Base-by-base conservation (phyloP, 2,888 invertebrate species). In the Pantelozetes paolii region DNA sequence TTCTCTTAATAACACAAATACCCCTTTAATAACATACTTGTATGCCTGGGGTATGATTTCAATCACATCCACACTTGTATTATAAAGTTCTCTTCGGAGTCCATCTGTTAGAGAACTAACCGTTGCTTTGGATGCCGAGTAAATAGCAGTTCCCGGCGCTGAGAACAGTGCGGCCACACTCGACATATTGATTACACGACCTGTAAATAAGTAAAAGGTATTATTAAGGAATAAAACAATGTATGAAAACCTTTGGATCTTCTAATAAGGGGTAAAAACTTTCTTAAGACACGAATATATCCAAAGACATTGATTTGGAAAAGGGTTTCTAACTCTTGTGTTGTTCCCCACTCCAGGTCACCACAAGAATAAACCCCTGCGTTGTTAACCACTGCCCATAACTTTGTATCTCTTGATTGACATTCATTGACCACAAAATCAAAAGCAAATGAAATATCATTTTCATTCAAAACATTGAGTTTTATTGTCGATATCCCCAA, bases 131-230 rank as follows among this genome's bases (percentile, higher is more conserved):
- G 59, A 26, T 30, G 30, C 30, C n/a, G 59, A 59, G 18, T 59
- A 59, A 1, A 32, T 32, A n/a, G 30, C 13, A 6, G 59, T 59
- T 59, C 59, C 59, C 3, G 59, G 59, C 3, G 59, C 59, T 32
- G 59, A 30, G 59, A 59, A 59, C 9, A 59, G 30, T 6, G 59
- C 28, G 28, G 59, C 59, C 30, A 59, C 59, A 59, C 72, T 72
- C 20, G 72, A 62, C 18, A 72, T 30, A 45, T 72, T 72, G 11
- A 72, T 64, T 18, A 72, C 64, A n/a, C 72, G 59, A 26, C 72
- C 72, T 40, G 64, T 72, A 23, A 57, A 23, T 57, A 11, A 23
- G 3, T 15, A 9, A n/a, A 57, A 57, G 26, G 8, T 28, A 57
- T 57, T 23, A 23, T 57, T 23, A 57, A 9, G 18, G 23, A 59